Conservation (phyloP, 2,888 invertebrate genomes). For the Dasypolia templi region DNA sequence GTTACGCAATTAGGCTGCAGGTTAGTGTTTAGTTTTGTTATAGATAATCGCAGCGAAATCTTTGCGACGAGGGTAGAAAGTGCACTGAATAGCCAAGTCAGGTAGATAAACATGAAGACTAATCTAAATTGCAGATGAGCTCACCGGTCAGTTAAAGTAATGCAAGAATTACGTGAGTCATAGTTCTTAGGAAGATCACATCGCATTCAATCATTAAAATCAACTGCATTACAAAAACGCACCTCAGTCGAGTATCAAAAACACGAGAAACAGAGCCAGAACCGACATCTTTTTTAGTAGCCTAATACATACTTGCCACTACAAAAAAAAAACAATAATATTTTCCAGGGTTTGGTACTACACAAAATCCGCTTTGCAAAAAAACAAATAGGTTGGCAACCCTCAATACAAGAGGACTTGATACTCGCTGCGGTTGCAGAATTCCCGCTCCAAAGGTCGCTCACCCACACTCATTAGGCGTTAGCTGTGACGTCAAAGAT, state of each 20-base stretch:
- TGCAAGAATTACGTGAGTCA: slow-evolving; percentile 19
- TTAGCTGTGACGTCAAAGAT: slow-evolving; percentile 54
- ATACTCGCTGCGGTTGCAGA: slow-evolving; percentile 66
- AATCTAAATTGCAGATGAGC: slow-evolving; percentile 27
- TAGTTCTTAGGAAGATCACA: slow-evolving; percentile 25
- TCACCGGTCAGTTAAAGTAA: slow-evolving; percentile 18
- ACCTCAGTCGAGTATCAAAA: neutral
- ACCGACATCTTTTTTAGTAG: neutral
- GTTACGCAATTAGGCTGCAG: no score
- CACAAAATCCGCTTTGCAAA: slow-evolving; percentile 39
- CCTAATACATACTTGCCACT: neutral
- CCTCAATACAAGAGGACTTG: slow-evolving; percentile 58
- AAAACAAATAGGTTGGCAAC: slow-evolving; percentile 56
- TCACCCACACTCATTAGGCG: slow-evolving; percentile 63
- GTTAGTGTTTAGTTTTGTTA: neutral
- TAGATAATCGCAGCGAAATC: neutral
- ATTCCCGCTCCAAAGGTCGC: slow-evolving; percentile 60
- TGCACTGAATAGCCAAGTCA: neutral
- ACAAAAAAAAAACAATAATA: slow-evolving; percentile 13
- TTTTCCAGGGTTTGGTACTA: slow-evolving; percentile 2
- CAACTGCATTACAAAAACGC: neutral
- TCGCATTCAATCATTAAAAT: slow-evolving; percentile 1
- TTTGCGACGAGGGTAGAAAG: neutral
- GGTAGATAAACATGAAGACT: neutral
- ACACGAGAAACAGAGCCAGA: neutral